phyloP scores from a whole-genome alignment of 2,888 invertebrate species.

The Athalia rosae region DNA sequence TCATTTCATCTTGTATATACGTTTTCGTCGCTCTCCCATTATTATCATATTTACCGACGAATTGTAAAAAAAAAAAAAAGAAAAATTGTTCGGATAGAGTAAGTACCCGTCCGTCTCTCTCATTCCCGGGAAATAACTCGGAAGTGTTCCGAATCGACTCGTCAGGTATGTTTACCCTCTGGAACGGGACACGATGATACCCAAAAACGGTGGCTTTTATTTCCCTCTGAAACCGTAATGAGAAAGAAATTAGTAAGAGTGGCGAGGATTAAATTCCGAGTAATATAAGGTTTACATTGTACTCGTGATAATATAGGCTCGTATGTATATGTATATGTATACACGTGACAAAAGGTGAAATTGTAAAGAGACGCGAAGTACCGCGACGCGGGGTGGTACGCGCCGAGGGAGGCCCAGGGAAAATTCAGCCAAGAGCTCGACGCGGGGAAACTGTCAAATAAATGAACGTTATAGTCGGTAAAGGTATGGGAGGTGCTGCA shows the following conservation, averaged over 20 bases:
- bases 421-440: constrained; percentile 16
- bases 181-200: not conserved
- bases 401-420: constrained; percentile 1
- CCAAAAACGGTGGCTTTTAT: too few relatives aligned
- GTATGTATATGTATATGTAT: not conserved
- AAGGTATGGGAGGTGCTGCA: constrained; percentile 7
- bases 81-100: not conserved
- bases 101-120: too few relatives aligned
- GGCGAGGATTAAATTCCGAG: not conserved
- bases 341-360: not conserved
- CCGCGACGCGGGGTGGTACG: not conserved
- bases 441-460: constrained; percentile 46
- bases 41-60: constrained; percentile 19
- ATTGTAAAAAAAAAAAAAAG: not conserved
- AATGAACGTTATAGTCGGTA: constrained; percentile 45
- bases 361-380: not conserved
- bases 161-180: not conserved
- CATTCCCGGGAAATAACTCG: not conserved
- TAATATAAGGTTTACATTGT: not conserved
- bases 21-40: not conserved
- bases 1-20: too few relatives aligned
- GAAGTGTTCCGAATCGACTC: not conserved
- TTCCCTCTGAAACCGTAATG: too few relatives aligned
- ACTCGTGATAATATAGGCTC: not conserved
- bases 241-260: too few relatives aligned